Conservation (phyloP, 2,888 invertebrate genomes). For the Dolichomitus sp. region DNA sequence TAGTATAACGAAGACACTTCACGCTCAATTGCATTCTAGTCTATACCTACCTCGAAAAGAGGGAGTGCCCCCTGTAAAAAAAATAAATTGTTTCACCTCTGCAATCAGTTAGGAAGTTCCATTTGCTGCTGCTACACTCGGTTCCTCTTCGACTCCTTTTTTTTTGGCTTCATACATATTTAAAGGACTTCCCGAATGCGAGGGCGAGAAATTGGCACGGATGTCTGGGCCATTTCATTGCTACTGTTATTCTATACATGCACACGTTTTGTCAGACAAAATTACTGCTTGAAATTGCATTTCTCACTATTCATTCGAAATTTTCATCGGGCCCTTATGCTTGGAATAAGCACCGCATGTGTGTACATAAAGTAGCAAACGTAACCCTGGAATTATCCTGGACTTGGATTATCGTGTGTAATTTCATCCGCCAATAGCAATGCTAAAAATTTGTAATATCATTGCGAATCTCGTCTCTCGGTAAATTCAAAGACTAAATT, state of each 20-base stretch:
- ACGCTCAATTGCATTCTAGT: slow-evolving; percentile 52
- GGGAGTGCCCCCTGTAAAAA: slow-evolving; percentile 37
- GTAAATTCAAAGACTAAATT: slow-evolving; percentile 43
- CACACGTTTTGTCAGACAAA: slow-evolving; percentile 11
- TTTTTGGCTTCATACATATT: slow-evolving; percentile 58
- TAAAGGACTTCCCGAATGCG: slow-evolving; percentile 51
- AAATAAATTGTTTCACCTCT: slow-evolving; percentile 45
- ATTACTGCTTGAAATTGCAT: slow-evolving; percentile 54
- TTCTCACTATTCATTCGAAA: slow-evolving; percentile 53
- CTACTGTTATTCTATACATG: slow-evolving; percentile 27
- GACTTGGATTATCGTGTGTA: slow-evolving; percentile 46
- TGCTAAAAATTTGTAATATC: slow-evolving; percentile 47
- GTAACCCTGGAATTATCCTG: slow-evolving; percentile 35
- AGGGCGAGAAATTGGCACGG: slow-evolving; percentile 40
- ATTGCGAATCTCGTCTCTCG: slow-evolving; percentile 14
- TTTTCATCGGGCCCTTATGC: slow-evolving; percentile 48
- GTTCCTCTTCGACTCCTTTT: slow-evolving; percentile 18
- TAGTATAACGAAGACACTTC: slow-evolving; percentile 44
- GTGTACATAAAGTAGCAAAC: slow-evolving; percentile 39
- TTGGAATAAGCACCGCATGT: not conserved
- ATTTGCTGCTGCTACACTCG: not conserved
- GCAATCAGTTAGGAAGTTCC: slow-evolving; percentile 55
- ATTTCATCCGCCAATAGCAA: slow-evolving; percentile 55
- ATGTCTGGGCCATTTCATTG: slow-evolving; percentile 46
- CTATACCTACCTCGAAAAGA: not conserved